Conservation (phyloP, 1,140 invertebrate genomes). For the Triops cancriformis region DNA sequence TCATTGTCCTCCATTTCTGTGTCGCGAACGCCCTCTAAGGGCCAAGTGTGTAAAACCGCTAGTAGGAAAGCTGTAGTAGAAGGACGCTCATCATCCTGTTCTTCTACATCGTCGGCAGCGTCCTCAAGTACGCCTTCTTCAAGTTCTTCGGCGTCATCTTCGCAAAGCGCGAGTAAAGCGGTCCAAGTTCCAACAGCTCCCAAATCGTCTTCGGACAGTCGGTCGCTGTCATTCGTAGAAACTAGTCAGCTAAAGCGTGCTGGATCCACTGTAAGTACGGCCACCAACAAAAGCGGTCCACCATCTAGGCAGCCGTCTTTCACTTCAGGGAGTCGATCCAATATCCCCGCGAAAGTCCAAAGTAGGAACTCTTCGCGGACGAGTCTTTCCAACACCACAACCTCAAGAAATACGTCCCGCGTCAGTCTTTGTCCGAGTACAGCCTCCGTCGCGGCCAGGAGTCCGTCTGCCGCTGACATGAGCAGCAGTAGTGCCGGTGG, state of each 20-base stretch:
- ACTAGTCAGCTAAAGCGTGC: slow-evolving; percentile 8
- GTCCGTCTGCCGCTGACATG: neutral
- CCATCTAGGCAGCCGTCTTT: neutral
- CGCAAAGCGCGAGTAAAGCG: neutral
- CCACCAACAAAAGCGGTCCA: neutral
- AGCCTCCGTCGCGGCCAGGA: neutral
- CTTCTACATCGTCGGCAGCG: slow-evolving; percentile 36
- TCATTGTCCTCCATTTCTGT: slow-evolving; percentile 37
- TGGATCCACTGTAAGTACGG: neutral
- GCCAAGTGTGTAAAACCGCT: neutral
- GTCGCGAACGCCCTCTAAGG: slow-evolving; percentile 25
- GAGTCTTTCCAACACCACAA: neutral
- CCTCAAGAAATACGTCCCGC: neutral
- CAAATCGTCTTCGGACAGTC: neutral
- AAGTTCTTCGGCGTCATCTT: slow-evolving; percentile 43
- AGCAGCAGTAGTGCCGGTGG: neutral
- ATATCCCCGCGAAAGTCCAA: neutral
- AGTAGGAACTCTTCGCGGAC: neutral
- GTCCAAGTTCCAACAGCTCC: neutral
- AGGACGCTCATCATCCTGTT: slow-evolving; percentile 19
- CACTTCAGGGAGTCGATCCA: neutral
- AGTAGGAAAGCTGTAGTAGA: neutral
- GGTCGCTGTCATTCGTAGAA: neutral
- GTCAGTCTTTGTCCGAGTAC: neutral
- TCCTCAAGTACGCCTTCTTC: slow-evolving; percentile 44